Conservation (phyloP, 2,888 invertebrate genomes). For the Dendrolimus houi region DNA sequence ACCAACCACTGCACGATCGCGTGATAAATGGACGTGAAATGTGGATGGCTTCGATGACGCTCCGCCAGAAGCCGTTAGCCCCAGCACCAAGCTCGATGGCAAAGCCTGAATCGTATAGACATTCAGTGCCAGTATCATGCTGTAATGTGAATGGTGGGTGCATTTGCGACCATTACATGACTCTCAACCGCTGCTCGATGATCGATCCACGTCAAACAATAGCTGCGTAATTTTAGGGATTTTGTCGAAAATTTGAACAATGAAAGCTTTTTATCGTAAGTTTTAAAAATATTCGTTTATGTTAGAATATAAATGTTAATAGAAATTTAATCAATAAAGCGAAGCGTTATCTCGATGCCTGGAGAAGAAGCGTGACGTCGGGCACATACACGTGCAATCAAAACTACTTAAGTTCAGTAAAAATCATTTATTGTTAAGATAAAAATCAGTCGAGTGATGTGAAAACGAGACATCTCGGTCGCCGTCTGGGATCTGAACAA, state of each 20-base stretch:
- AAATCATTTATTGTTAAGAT: slow-evolving; percentile 68
- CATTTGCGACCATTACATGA: slow-evolving; percentile 16
- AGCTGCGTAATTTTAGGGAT: background rate
- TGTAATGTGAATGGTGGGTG: slow-evolving; percentile 47
- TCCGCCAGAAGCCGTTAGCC: slow-evolving; percentile 46
- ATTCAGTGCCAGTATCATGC: slow-evolving; percentile 52
- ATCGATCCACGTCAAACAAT: background rate
- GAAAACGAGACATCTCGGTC: slow-evolving; percentile 62
- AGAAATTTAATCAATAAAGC: slow-evolving; percentile 47
- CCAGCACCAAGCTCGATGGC: slow-evolving; percentile 49
- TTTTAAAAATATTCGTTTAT: slow-evolving; percentile 24
- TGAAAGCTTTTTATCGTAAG: slow-evolving; percentile 6
- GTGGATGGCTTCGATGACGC: slow-evolving; percentile 32
- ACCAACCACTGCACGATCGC: slow-evolving; percentile 3
- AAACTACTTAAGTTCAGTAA: slow-evolving; percentile 62
- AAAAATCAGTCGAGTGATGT: slow-evolving; percentile 72
- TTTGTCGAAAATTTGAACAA: background rate
- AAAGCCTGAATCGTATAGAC: slow-evolving; percentile 39
- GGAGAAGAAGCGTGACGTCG: slow-evolving; percentile 49
- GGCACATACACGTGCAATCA: slow-evolving; percentile 60
- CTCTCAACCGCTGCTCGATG: background rate
- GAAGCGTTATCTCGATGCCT: slow-evolving; percentile 60
- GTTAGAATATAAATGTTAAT: slow-evolving; percentile 30
- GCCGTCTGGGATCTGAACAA: slow-evolving; percentile 42
- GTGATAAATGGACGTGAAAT: slow-evolving; percentile 7